These are phyloP conservation scores for Laterallus jamaicensis DNA, from an alignment of 2,113 vertebrate species.

Conservation along the genomic window DNA sequence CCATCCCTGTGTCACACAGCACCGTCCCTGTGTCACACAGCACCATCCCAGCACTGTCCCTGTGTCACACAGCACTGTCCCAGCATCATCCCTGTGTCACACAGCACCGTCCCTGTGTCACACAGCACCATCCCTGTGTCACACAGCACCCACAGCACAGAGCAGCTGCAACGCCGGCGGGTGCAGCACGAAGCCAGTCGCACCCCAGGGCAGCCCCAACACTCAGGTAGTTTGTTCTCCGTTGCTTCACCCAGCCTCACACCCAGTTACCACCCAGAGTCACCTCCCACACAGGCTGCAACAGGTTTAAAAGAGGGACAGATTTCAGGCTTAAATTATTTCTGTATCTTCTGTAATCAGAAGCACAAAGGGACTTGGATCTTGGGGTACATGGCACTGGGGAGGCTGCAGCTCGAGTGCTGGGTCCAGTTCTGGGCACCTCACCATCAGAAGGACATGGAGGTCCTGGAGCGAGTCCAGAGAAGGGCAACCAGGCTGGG, in stretches of 20 bases:
- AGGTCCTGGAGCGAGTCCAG: no score
- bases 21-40: fast-evolving
- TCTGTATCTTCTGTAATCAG: background rate
- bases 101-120: background rate
- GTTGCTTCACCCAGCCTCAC: background rate
- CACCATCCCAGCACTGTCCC: background rate
- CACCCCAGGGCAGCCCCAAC: background rate
- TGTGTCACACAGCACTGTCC: background rate
- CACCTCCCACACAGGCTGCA: background rate
- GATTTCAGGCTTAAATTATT: background rate
- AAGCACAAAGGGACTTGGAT: background rate
- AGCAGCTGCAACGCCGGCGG: background rate
- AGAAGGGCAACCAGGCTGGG: no score
- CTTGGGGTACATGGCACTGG: background rate
- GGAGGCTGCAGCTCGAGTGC: no score
- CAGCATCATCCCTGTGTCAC: background rate
- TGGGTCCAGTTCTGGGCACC: no score
- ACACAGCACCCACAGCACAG: fast-evolving
- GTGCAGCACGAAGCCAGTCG: fast-evolving
- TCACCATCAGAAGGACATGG: no score
- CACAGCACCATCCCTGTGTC: background rate
- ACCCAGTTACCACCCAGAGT: background rate
- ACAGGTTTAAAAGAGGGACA: background rate
- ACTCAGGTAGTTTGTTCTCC: background rate
- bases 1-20: background rate